phyloP scores from a whole-genome alignment of 2,888 invertebrate genomes.

The Rotaria sp. region DNA sequence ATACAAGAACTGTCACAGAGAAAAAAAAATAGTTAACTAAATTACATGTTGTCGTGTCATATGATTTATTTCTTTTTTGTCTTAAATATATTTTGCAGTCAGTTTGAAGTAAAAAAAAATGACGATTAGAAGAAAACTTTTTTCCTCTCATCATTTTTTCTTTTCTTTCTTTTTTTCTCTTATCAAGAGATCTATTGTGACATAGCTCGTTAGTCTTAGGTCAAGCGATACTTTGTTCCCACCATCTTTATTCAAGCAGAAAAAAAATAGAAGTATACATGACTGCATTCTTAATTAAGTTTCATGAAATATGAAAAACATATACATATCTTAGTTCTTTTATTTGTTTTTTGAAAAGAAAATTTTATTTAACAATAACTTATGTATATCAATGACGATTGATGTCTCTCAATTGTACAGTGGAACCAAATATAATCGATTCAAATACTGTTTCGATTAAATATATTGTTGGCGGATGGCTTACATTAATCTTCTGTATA shows the following conservation, averaged over 20 bases:
- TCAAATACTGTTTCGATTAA: background rate
- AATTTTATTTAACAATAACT: background rate
- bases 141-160: background rate
- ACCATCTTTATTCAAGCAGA: background rate
- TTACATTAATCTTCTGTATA: background rate
- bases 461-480: background rate
- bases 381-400: background rate
- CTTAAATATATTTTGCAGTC: background rate
- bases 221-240: background rate
- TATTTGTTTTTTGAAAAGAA: background rate
- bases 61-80: background rate
- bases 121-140: background rate
- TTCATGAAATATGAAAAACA: background rate
- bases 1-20: background rate
- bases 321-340: background rate
- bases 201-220: background rate
- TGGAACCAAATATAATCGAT: background rate
- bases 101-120: background rate
- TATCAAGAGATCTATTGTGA: background rate
- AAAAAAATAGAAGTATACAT: background rate
- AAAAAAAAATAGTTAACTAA: background rate
- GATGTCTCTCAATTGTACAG: background rate
- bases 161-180: background rate
- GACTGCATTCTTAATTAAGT: background rate
- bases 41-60: constrained; percentile 11